Evolutionary conservation across 2,888 invertebrate genomes (phyloP).

Genomic region (Rhyacophila evoluta): DNA sequence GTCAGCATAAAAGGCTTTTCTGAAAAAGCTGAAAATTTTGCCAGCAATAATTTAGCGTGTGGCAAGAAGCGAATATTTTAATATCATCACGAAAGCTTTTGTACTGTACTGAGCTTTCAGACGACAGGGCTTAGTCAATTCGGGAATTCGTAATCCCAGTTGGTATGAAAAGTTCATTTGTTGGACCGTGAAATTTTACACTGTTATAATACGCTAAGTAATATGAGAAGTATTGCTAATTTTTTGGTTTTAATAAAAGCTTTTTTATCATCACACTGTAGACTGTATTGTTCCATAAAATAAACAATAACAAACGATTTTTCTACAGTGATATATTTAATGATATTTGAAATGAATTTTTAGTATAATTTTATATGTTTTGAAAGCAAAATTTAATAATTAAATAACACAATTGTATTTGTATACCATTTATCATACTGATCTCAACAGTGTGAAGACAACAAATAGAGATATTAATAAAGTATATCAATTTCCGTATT

Average conservation of each 20-base stretch:
- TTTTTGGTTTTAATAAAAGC: background rate
- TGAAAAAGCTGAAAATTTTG: background rate
- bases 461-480: no score
- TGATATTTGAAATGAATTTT: no score
- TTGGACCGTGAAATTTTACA: background rate
- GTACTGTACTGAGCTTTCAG: background rate
- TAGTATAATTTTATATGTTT: no score
- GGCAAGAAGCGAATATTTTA: slow-evolving; percentile 6
- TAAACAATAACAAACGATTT: no score
- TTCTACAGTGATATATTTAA: no score
- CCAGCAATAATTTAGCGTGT: background rate
- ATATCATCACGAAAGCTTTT: background rate
- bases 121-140: background rate
- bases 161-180: background rate
- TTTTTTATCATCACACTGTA: background rate
- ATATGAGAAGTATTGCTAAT: background rate
- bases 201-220: background rate
- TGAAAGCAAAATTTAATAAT: no score
- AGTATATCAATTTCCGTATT: no score
- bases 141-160: background rate
- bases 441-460: no score
- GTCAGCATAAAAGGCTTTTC: background rate
- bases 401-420: no score
- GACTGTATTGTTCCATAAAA: no score
- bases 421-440: no score